Evolutionary conservation across 2,888 invertebrate genomes (phyloP).

Genomic region (Seladonia tumulorum): DNA sequence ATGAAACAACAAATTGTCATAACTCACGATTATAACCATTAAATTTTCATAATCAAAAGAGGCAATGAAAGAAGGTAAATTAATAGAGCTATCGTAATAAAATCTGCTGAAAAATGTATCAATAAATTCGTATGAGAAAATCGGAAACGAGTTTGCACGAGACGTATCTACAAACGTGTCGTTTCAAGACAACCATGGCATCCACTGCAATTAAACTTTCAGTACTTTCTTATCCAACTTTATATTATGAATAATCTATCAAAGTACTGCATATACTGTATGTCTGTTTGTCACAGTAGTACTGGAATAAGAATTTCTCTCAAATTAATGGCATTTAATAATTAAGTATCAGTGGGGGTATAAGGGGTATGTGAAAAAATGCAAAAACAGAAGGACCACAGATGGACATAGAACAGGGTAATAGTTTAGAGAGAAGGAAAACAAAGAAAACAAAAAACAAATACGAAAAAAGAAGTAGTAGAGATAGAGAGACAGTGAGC

Average conservation of each 20-base stretch:
- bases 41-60: not conserved
- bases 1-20: not conserved
- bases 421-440: constrained; percentile 27
- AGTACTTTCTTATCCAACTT: constrained; percentile 43
- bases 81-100: too few species aligned
- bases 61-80: not conserved
- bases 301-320: constrained; percentile 55
- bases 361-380: constrained; percentile 36
- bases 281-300: constrained; percentile 53
- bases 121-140: not conserved
- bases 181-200: constrained; percentile 59
- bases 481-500: constrained; percentile 65
- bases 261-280: constrained; percentile 51
- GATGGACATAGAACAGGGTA: constrained; percentile 38
- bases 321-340: constrained; percentile 59
- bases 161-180: constrained; percentile 8
- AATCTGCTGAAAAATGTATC: not conserved
- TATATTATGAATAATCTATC: constrained; percentile 46
- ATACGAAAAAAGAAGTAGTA: constrained; percentile 30
- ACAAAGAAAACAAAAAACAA: constrained; percentile 28
- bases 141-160: constrained; percentile 3
- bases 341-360: constrained; percentile 46
- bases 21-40: not conserved
- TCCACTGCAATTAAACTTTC: constrained; percentile 49
- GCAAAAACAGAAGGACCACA: constrained; percentile 39